A percentile compares a stretch with the other conserved stretches of the same genome.
Conservation (phyloP, 2,113 vertebrate species). For the Strigops habroptila region DNA sequence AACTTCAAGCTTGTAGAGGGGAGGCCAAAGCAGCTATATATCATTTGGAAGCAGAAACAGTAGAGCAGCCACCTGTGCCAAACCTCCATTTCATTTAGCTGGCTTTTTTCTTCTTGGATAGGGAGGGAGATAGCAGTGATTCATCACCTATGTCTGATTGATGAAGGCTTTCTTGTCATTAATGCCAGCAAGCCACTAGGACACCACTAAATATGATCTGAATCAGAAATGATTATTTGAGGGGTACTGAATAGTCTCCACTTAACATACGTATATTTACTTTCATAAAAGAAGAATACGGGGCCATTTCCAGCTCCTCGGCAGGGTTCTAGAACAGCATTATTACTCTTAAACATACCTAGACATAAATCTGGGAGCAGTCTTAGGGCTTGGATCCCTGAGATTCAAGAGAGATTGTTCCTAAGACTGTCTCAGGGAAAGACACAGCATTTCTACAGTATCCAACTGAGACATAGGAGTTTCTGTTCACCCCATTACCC, state of each 20-base stretch:
- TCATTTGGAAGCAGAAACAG: not conserved
- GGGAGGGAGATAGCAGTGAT: not conserved
- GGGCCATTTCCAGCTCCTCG: not conserved
- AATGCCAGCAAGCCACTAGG: not conserved
- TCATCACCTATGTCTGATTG: not conserved
- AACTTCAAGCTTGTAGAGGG: not conserved
- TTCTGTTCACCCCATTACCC: not conserved
- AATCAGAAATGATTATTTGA: not conserved
- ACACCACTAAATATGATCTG: not conserved
- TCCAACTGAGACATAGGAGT: not conserved
- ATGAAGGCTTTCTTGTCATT: conserved; percentile 2
- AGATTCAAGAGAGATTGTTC: not conserved
- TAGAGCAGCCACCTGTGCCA: conserved; percentile 7
- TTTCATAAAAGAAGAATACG: not conserved
- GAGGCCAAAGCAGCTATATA: not conserved
- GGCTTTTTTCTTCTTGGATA: not conserved
- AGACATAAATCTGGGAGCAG: not conserved
- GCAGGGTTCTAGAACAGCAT: not conserved
- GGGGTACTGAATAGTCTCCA: not conserved
- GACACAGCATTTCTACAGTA: not conserved
- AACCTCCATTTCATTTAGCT: not conserved
- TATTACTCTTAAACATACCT: not conserved
- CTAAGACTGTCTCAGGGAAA: not conserved
- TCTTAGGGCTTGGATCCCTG: not conserved
- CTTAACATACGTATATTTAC: not conserved